Conservation (phyloP, 53 echinoderm and acorn worm species). For the Zoroaster sp. region DNA sequence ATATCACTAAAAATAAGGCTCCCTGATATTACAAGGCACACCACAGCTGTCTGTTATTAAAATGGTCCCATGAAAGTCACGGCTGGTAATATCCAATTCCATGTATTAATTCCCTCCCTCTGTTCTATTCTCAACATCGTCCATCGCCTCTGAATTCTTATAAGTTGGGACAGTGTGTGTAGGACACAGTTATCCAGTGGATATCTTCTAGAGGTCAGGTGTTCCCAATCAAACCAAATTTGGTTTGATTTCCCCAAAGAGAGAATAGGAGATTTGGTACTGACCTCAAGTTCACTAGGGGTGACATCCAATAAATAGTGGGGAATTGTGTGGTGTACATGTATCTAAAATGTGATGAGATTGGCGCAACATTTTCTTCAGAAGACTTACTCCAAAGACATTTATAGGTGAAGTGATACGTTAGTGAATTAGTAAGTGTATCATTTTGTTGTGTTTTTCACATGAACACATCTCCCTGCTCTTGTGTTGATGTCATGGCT, state of each 20-base stretch:
- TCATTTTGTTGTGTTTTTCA: too few species aligned
- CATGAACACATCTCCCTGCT: too few species aligned
- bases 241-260: constrained; percentile 37
- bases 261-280: neutral
- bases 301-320: constrained; percentile 13
- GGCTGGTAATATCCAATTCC: neutral
- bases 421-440: too few species aligned
- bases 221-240: constrained; percentile 40
- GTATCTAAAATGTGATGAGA: too few species aligned
- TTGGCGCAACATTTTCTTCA: too few species aligned
- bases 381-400: too few species aligned
- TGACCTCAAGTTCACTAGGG: neutral
- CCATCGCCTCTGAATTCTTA: neutral
- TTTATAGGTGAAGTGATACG: too few species aligned
- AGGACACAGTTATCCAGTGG: neutral
- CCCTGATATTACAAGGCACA: neutral
- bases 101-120: too few species aligned
- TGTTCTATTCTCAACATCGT: neutral
- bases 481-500: constrained; percentile 15
- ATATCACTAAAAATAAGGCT: neutral
- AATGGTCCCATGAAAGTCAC: neutral
- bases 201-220: neutral
- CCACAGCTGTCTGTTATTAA: neutral
- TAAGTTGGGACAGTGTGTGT: neutral
- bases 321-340: neutral